These are phyloP conservation scores for Lepidonotus clava DNA, from an alignment of 2,888 invertebrate species.

Conservation along the genomic window DNA sequence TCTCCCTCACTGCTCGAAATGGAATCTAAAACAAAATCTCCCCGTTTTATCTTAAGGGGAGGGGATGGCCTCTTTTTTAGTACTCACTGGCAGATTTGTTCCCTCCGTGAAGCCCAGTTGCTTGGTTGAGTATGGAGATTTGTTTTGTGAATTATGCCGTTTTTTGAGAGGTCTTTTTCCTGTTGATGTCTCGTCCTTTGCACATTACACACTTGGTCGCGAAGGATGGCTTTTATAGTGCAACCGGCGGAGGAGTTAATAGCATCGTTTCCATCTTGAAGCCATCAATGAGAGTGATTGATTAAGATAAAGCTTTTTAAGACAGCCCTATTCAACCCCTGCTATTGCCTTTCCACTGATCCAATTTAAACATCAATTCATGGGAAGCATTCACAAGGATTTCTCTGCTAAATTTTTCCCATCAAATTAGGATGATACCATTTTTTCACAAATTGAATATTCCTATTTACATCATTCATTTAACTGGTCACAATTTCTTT, in stretches of 20 bases:
- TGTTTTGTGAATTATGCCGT: conserved; percentile 10
- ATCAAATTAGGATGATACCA: neutral
- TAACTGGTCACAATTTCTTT: neutral
- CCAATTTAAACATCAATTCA: conserved; percentile 24
- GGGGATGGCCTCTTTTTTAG: neutral
- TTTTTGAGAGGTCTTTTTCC: neutral
- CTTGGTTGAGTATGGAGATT: conserved; percentile 11
- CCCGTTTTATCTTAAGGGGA: neutral
- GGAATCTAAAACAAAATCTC: neutral
- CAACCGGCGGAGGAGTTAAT: neutral
- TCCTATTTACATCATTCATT: neutral
- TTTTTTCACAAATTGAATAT: neutral
- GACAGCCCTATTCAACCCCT: neutral
- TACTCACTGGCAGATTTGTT: neutral
- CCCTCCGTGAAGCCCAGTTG: neutral
- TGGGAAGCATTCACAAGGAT: neutral
- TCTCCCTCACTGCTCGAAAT: neutral
- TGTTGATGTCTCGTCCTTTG: neutral
- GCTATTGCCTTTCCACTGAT: neutral
- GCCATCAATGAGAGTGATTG: conserved; percentile 17
- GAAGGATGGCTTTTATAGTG: neutral
- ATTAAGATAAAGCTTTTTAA: neutral
- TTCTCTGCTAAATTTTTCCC: neutral
- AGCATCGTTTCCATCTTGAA: conserved; percentile 11
- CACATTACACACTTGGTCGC: neutral